These are phyloP conservation scores for Riptortus pedestris DNA, from an alignment of 1,140 invertebrate genomes.

Conservation along the genomic window DNA sequence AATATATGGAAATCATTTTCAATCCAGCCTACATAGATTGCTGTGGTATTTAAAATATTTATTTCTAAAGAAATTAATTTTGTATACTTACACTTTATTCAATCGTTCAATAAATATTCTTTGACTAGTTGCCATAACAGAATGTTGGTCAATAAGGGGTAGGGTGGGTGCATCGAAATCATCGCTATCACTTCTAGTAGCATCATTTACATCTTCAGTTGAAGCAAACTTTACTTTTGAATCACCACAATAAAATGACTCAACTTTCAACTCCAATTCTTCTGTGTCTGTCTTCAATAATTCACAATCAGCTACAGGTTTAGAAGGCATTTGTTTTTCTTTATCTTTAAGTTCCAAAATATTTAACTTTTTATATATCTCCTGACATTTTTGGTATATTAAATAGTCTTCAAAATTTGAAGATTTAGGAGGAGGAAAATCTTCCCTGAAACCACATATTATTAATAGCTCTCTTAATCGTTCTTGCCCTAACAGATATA, in stretches of 20 bases:
- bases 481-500: conserved; percentile 16
- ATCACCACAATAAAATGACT: conserved; percentile 20
- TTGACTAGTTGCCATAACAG: background rate
- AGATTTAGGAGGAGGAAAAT: background rate
- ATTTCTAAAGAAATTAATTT: too few relatives aligned
- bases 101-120: conserved; percentile 21
- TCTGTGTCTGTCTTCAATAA: conserved; percentile 1
- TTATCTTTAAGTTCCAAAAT: background rate
- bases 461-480: background rate
- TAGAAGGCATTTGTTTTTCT: background rate
- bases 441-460: background rate
- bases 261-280: conserved; percentile 17
- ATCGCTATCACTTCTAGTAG: background rate
- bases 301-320: conserved; percentile 13
- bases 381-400: background rate
- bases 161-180: conserved; percentile 4
- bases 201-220: background rate
- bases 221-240: background rate
- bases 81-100: conserved; percentile 17
- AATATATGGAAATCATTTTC: too few relatives aligned
- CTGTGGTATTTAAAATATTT: too few relatives aligned
- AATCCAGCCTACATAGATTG: too few relatives aligned
- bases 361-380: conserved; percentile 11
- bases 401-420: too few relatives aligned
- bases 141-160: conserved; percentile 18